These are phyloP conservation scores for Lordiphosa clarofinis DNA, from an alignment of 1,140 invertebrate species.

Conservation along the genomic window DNA sequence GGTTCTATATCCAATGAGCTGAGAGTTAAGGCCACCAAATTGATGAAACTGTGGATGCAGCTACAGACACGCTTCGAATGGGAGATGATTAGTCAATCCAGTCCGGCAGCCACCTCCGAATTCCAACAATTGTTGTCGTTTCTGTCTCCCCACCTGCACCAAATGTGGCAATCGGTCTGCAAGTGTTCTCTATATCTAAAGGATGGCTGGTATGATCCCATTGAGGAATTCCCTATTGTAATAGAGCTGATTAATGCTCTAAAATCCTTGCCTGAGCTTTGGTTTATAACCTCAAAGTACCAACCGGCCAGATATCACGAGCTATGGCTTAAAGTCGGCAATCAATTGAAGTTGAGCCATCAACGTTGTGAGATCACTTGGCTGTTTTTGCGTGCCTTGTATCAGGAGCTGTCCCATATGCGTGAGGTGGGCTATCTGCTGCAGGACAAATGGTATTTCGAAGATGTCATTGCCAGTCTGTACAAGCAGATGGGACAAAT, in stretches of 20 bases:
- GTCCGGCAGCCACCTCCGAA: slow-evolving; percentile 4
- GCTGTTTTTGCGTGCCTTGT: slow-evolving; percentile 58
- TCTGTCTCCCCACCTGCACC: slow-evolving; percentile 23
- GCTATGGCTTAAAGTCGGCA: slow-evolving; percentile 23
- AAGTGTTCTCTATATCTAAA: slow-evolving; percentile 50
- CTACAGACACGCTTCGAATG: slow-evolving; percentile 62
- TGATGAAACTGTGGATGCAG: slow-evolving; percentile 65
- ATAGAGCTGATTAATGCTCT: slow-evolving; percentile 39
- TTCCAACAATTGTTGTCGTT: slow-evolving; percentile 23
- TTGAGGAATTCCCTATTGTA: slow-evolving; percentile 60
- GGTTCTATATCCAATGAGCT: slow-evolving; percentile 56
- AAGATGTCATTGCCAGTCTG: slow-evolving; percentile 44
- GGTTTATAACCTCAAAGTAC: rapidly evolving
- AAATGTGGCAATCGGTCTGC: slow-evolving; percentile 32
- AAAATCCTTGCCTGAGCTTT: slow-evolving; percentile 30
- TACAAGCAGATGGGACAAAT: slow-evolving; percentile 11
- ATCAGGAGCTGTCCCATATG: slow-evolving; percentile 55
- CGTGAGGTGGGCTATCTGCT: slow-evolving; percentile 55
- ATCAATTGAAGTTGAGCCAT: not conserved
- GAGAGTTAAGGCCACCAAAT: slow-evolving; percentile 63
- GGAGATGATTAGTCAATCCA: slow-evolving; percentile 22
- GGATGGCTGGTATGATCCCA: slow-evolving; percentile 47
- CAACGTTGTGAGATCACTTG: slow-evolving; percentile 65
- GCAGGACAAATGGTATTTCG: slow-evolving; percentile 72
- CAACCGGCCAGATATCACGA: slow-evolving; percentile 32